Evolutionary conservation across 2,797 vertebrate species (phyloP).

Genomic region (Pogoniulus pusillus): DNA sequence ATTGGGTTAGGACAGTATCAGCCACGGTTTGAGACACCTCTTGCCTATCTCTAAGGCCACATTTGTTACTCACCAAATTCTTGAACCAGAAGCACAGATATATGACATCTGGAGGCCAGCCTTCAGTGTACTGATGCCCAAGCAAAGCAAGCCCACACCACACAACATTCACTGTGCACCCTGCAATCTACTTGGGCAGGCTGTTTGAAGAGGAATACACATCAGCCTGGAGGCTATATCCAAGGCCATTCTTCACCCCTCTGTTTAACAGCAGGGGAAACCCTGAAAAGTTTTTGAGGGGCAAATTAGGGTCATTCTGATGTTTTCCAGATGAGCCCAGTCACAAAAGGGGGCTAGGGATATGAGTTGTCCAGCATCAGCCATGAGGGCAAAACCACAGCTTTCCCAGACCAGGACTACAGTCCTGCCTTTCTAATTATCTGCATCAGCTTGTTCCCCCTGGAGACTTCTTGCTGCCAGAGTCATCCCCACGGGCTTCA

Average conservation of each 20-base stretch:
- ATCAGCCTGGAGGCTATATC: not conserved
- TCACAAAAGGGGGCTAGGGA: not conserved
- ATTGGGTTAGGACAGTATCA: not conserved
- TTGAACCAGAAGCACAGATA: not conserved
- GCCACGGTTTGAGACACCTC: not conserved
- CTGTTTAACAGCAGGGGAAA: not conserved
- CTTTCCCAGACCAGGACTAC: not conserved
- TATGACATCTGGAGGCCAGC: not conserved
- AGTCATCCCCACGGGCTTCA: not conserved
- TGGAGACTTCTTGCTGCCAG: not conserved
- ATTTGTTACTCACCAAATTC: not conserved
- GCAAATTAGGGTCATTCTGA: not conserved
- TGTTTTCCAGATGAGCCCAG: not conserved
- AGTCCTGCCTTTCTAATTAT: not conserved
- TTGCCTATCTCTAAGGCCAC: not conserved
- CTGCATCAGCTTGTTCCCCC: not conserved
- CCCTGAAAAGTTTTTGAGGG: not conserved
- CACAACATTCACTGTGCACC: not conserved
- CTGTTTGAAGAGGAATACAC: not conserved
- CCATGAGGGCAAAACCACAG: not conserved
- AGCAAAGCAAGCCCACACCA: not conserved
- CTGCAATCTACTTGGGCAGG: not conserved
- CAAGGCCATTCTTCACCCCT: not conserved
- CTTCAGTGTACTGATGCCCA: not conserved
- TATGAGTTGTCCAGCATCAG: not conserved